phyloP scores from a whole-genome alignment of 1,140 invertebrate genomes.

The Lysiphlebus fabarum region DNA sequence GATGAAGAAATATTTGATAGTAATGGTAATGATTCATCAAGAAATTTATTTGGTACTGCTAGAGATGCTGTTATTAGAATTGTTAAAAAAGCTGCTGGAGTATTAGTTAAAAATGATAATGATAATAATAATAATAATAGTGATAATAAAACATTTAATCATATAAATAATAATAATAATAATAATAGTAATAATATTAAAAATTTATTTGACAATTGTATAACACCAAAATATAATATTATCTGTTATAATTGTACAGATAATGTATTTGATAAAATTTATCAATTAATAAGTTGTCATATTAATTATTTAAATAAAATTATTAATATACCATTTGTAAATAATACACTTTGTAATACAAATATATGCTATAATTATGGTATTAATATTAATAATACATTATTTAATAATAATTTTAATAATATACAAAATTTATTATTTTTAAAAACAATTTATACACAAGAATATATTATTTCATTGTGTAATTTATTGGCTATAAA shows the following conservation, averaged over 20 bases:
- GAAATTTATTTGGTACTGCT: slow-evolving; percentile 79
- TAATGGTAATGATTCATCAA: slow-evolving; percentile 48
- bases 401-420: slow-evolving; percentile 42
- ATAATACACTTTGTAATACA: slow-evolving; percentile 57
- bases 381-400: slow-evolving; percentile 61
- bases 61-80: slow-evolving; percentile 82
- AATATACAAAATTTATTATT: slow-evolving; percentile 44
- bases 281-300: slow-evolving; percentile 66
- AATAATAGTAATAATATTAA: slow-evolving; percentile 32
- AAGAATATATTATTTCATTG: slow-evolving; percentile 69
- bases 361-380: slow-evolving; percentile 49
- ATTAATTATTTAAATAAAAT: slow-evolving; percentile 57
- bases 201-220: slow-evolving; percentile 48
- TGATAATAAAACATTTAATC: not conserved
- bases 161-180: slow-evolving; percentile 40
- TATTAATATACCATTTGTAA: slow-evolving; percentile 57
- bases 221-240: slow-evolving; percentile 66
- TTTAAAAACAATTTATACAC: slow-evolving; percentile 61
- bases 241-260: slow-evolving; percentile 71
- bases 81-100: slow-evolving; percentile 83
- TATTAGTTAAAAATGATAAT: slow-evolving; percentile 68
- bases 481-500: slow-evolving; percentile 69
- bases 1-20: slow-evolving; percentile 50
- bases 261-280: slow-evolving; percentile 62
- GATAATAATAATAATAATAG: slow-evolving; percentile 39